phyloP scores from a whole-genome alignment of 2,888 invertebrate species.

The Neoaliturus tenellus region DNA sequence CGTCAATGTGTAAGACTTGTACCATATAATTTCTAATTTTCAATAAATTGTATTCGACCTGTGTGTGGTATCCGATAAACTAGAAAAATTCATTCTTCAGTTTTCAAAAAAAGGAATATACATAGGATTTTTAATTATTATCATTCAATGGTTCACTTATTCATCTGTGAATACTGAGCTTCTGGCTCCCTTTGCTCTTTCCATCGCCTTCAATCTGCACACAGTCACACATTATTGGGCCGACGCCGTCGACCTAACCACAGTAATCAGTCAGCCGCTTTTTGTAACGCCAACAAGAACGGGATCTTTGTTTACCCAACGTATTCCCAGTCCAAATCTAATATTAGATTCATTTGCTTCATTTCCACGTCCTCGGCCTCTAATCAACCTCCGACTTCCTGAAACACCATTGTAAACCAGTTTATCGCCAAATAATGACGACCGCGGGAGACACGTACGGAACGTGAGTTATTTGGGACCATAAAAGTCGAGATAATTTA shows the following conservation, averaged over 20 bases:
- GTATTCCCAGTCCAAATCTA: background rate
- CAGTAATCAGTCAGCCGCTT: background rate
- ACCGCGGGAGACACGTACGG: background rate
- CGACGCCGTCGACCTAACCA: background rate
- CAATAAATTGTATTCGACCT: too few relatives aligned
- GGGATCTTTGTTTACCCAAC: background rate
- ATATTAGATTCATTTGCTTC: background rate
- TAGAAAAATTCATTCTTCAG: too few relatives aligned
- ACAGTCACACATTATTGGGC: background rate
- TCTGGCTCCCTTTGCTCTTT: too few relatives aligned
- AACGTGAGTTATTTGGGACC: constrained; percentile 20
- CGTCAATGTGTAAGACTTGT: too few relatives aligned
- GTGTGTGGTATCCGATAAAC: too few relatives aligned
- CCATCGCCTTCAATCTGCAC: too few relatives aligned
- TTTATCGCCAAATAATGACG: constrained; percentile 21
- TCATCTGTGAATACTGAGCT: too few relatives aligned
- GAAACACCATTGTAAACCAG: background rate
- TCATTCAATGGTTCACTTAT: too few relatives aligned
- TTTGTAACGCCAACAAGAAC: background rate
- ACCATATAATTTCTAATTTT: too few relatives aligned
- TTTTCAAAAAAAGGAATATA: too few relatives aligned
- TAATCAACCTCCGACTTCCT: constrained; percentile 5
- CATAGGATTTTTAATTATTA: too few relatives aligned
- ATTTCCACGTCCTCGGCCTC: background rate
- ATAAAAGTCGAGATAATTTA: constrained; percentile 35